Percentiles rank a stretch among this genome's conserved stretches.
These are phyloP conservation scores for Coluber constrictor DNA, from an alignment of 2,797 vertebrate genomes.

Conservation along the genomic window DNA sequence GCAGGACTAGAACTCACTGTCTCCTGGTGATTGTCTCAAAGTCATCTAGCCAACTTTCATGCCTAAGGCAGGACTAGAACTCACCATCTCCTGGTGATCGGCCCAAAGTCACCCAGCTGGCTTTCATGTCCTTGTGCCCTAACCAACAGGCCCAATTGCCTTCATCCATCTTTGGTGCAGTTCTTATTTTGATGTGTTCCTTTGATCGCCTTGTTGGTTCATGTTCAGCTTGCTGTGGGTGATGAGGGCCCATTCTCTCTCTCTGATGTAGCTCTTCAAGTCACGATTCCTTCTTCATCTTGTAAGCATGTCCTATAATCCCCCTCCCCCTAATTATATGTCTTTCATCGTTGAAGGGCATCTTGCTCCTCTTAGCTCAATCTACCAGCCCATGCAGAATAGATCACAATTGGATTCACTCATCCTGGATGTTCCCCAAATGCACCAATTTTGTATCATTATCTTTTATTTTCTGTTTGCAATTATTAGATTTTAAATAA, in stretches of 20 bases:
- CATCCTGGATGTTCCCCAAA: not conserved
- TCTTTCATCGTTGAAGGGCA: not conserved
- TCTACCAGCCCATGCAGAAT: not conserved
- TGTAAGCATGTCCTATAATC: not conserved
- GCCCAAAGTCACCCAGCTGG: no score
- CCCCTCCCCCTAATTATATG: not conserved
- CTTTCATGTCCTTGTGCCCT: not conserved
- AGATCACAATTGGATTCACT: not conserved
- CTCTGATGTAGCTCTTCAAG: not conserved
- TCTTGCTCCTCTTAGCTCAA: not conserved
- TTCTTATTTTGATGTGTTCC: not conserved
- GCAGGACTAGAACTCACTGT: not conserved
- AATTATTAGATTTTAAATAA: not conserved
- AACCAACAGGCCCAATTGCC: not conserved
- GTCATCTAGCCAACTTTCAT: accelerated
- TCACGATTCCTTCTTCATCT: not conserved
- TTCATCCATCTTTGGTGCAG: not conserved
- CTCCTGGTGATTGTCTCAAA: no score
- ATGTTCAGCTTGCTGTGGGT: not conserved
- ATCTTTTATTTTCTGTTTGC: not conserved
- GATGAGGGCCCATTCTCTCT: not conserved
- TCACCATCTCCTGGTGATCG: no score
- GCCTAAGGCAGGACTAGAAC: no score
- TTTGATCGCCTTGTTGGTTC: not conserved
- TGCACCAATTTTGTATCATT: not conserved